Evolutionary conservation across 2,113 vertebrate genomes (phyloP), one percentile per base, ranked within the genome.

Genomic region (Varanus salvator): DNA sequence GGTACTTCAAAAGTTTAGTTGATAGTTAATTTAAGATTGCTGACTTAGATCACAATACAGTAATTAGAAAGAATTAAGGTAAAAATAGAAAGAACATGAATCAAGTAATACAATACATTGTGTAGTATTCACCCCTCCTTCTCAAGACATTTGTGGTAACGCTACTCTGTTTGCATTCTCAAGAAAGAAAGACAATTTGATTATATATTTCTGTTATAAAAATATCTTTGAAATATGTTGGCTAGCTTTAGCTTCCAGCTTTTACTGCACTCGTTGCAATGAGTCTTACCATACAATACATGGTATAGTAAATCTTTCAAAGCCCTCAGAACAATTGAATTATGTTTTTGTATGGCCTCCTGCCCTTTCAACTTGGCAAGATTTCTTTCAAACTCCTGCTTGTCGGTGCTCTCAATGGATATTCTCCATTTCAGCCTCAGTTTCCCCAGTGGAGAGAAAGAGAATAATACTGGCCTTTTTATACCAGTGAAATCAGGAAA

Each of bases 51-150:
- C 91, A 89, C 87, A 94, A 91, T 84, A 88, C 60, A 92, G 84
- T 85, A 89, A 94, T 94, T 93, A 93, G 72, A 52, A 1, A 66
- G 92, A 95, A 95, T 92, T 87, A 80, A 90, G 93, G 86, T 69
- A 90, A 92, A 95, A 90, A 89, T 3, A 77, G 38, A 92, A 92
- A 95, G 92, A 95, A 93, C 95, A 92, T 80, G 0, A 95, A 93
- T 85, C 71, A 80, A 91, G 52, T 57, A 38, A 69, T 87, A 90
- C 72, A 94, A 72, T 71, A 74, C 57, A 52, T 8, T 38, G 52
- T 71, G 54, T 6, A 60, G 48, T 84, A 54, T 48, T 89, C 77
- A 68, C n/a, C 48, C 69, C 25, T 15, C 69, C 85, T 25, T 38
- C 4, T 25, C 85, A 0, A 0, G 34, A 23, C 27, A 88, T 31